Base-by-base conservation (phyloP, 1,140 invertebrate genomes). In the Atopsyche davidsoni region DNA sequence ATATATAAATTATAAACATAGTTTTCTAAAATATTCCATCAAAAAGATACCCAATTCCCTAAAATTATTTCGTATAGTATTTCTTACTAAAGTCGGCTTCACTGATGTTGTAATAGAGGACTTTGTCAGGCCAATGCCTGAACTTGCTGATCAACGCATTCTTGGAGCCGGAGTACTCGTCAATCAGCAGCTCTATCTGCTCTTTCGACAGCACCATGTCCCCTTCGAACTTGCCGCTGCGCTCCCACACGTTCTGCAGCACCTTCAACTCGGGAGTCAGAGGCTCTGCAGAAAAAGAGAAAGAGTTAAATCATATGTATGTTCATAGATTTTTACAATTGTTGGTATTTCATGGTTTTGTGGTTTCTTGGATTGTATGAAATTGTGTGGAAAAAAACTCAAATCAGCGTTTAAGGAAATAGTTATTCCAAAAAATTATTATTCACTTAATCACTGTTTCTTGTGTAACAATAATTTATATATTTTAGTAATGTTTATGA, bases 21-120 rank as follows among this genome's bases (percentile, higher is more conserved):
- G 14, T 41, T 16, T 18, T 18, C 11, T 21, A 31, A 19, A 7
- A 4, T 13, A 9, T 25, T 14, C 9, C 16, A 28, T 28, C 14
- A 25, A 44, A 6, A 13, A 44, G 6, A 7, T 25, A 23, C 7
- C 39, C 3, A 4, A 41, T 9, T 2, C 18, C 17, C 1, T 11
- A 13, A 34, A 32, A 50, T n/a, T 6, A 35, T n/a, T 4, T 13
- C n/a, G 21, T 24, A 32, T 10, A 22, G 10, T 1, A 6, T 23
- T 10, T 24, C 74, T 75, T 70, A 85, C 82, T 67, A 53, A 85
- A 85, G 61, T 82, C 76, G 44, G 78, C 69, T 17, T 70, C 70
- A 35, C 78, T 70, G n/a, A 85, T 82, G 32, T 75, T 75, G 54
- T 79, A 81, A 17, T 82, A 76, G 3, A 86, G 75, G 36, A 79